phyloP scores from a whole-genome alignment of 2,888 invertebrate species.

The Noctua comes region DNA sequence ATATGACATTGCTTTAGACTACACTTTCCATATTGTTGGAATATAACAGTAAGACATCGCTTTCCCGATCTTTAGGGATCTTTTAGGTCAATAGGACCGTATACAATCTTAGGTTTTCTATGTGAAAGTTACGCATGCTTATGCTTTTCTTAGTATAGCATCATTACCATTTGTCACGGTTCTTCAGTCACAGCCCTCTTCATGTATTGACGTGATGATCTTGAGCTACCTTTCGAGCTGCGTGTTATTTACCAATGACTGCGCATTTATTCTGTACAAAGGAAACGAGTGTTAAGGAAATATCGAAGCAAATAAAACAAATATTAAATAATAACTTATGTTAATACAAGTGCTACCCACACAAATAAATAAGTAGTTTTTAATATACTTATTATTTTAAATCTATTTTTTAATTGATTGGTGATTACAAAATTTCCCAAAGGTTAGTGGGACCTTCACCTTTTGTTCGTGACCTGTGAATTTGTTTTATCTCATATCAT shows the following conservation, averaged over 20 bases:
- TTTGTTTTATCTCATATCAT: slow-evolving; percentile 15
- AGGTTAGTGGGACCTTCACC: slow-evolving; percentile 37
- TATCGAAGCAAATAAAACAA: slow-evolving; percentile 14
- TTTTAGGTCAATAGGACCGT: slow-evolving; percentile 63
- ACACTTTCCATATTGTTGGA: slow-evolving; percentile 30
- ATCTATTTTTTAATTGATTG: slow-evolving; percentile 21
- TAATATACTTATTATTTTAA: not conserved
- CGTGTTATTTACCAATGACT: slow-evolving; percentile 40
- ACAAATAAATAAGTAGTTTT: slow-evolving; percentile 2
- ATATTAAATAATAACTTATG: slow-evolving; percentile 11
- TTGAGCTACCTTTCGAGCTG: slow-evolving; percentile 30
- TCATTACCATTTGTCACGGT: slow-evolving; percentile 62
- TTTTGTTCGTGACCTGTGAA: slow-evolving; percentile 28
- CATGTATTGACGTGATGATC: slow-evolving; percentile 35
- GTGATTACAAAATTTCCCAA: slow-evolving; percentile 32
- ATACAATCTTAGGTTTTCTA: slow-evolving; percentile 71
- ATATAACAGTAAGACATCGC: slow-evolving; percentile 21
- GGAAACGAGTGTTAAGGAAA: slow-evolving; percentile 20
- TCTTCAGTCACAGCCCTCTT: slow-evolving; percentile 51
- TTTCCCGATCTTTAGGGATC: slow-evolving; percentile 25
- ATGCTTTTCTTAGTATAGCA: slow-evolving; percentile 58
- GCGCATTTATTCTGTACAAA: slow-evolving; percentile 13
- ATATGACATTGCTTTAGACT: not conserved
- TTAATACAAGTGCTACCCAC: not conserved
- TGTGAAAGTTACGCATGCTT: slow-evolving; percentile 70